Conservation (phyloP, 2,888 invertebrate species). For the Ametastegia equiseti region DNA sequence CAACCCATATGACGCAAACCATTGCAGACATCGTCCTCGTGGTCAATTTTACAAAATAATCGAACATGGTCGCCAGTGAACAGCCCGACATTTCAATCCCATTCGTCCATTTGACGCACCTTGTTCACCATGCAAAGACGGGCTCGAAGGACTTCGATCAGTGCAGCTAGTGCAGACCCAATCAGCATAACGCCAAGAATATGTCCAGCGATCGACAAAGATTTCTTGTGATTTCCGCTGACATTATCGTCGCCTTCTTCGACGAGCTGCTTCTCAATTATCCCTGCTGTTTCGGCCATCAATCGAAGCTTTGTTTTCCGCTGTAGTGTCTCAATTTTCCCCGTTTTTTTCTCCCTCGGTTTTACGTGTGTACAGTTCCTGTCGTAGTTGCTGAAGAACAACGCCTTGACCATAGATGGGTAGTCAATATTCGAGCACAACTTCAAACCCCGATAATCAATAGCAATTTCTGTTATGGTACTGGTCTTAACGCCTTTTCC, state of each 20-base stretch:
- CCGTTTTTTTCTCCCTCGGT: slow-evolving; percentile 44
- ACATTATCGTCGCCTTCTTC: slow-evolving; percentile 51
- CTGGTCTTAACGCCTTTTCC: neutral
- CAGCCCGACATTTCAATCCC: neutral
- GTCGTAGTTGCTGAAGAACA: slow-evolving; percentile 65
- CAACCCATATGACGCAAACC: slow-evolving; percentile 39
- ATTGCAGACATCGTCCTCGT: neutral
- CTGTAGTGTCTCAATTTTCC: slow-evolving; percentile 24
- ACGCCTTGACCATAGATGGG: slow-evolving; percentile 58
- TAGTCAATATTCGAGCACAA: slow-evolving; percentile 64
- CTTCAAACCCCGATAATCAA: slow-evolving; percentile 57
- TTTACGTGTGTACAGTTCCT: slow-evolving; percentile 64
- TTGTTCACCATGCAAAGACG: slow-evolving; percentile 58
- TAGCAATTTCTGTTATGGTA: slow-evolving; percentile 26
- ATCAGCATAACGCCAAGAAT: slow-evolving; percentile 69
- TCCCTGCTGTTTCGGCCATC: slow-evolving; percentile 45
- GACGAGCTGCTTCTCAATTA: slow-evolving; percentile 34
- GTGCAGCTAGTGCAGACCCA: slow-evolving; percentile 67
- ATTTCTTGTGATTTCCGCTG: slow-evolving; percentile 60
- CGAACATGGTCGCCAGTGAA: too few relatives aligned
- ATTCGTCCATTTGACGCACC: neutral
- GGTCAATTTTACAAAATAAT: neutral
- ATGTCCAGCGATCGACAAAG: slow-evolving; percentile 65
- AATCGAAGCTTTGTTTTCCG: slow-evolving; percentile 25
- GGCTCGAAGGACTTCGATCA: slow-evolving; percentile 68